Evolutionary conservation across 1,140 invertebrate species (phyloP), one percentile per base, ranked within the genome.

Genomic region (Diabrotica undecimpunctata): DNA sequence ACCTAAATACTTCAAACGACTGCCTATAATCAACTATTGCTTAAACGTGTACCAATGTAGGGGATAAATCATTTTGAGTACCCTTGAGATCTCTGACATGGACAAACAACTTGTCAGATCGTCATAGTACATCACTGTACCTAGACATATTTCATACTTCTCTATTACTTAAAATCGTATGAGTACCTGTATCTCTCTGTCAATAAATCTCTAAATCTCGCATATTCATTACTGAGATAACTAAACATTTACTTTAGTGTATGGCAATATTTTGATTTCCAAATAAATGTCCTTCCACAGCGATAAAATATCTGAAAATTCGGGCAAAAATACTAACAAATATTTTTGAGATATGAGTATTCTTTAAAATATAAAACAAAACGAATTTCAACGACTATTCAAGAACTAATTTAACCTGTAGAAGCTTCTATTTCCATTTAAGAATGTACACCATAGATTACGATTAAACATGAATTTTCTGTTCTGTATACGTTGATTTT

Each of bases 331-430:
- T 10, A 46, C 41, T 46, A 46, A 46, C 41, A 46, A 46, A 46
- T 46, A 46, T 46, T 46, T 46, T 46, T 46, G 41, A n/a, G n/a
- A 46, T 46, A 46, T 46, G 8, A n/a, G 41, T 46, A 46, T 46
- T 46, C n/a, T 8, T 46, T 8, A 46, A n/a, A n/a, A 46, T 10
- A 46, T 46, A 25, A 10, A 46, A 46, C 41, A 46, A 46, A 46
- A 46, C 41, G 8, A 46, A 10, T 6, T 46, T 46, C 41, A 46
- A 25, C 25, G 25, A 25, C 25, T 25, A 25, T 25, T 25, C 25
- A 25, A 25, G 25, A 25, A 25, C 25, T 25, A 25, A 25, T 25
- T 25, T 25, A 25, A 25, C 25, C 25, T 25, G 25, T 25, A 25
- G 25, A 25, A 25, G 25, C 25, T 25, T 25, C 25, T 25, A 25